phyloP scores from a whole-genome alignment of 2,113 vertebrate species.

The Hypocryptadius cinnamomeus region DNA sequence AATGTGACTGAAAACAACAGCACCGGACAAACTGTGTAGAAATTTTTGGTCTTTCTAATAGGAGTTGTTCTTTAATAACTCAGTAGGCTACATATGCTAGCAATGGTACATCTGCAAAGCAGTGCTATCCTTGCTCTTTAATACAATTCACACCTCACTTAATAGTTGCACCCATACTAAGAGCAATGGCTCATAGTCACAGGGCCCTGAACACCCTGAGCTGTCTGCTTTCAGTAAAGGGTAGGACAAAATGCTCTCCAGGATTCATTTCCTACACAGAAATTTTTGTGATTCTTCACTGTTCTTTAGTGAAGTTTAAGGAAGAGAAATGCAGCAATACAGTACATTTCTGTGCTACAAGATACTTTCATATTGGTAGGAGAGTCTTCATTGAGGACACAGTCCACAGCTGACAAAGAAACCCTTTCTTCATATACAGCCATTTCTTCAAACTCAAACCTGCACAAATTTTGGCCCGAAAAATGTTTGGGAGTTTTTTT shows the following conservation, averaged over 20 bases:
- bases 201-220: not conserved
- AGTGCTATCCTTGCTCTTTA: not conserved
- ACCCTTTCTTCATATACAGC: rapidly evolving
- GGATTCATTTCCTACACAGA: not conserved
- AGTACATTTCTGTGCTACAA: not conserved
- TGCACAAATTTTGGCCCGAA: not conserved
- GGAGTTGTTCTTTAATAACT: not conserved
- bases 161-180: not conserved
- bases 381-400: not conserved
- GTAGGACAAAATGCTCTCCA: not conserved
- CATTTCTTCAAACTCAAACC: not conserved
- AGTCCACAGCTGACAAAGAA: not conserved
- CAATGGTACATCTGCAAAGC: not conserved
- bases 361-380: not conserved
- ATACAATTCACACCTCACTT: not conserved
- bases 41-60: not conserved
- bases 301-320: not conserved
- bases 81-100: not conserved
- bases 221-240: not conserved
- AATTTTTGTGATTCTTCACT: not conserved
- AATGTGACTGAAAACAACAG: not conserved
- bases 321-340: not conserved
- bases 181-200: not conserved
- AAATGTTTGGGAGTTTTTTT: not conserved
- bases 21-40: not conserved